These are phyloP conservation scores for Phylloscopus trochiloides DNA, from an alignment of 2,113 vertebrate species.

Conservation along the genomic window DNA sequence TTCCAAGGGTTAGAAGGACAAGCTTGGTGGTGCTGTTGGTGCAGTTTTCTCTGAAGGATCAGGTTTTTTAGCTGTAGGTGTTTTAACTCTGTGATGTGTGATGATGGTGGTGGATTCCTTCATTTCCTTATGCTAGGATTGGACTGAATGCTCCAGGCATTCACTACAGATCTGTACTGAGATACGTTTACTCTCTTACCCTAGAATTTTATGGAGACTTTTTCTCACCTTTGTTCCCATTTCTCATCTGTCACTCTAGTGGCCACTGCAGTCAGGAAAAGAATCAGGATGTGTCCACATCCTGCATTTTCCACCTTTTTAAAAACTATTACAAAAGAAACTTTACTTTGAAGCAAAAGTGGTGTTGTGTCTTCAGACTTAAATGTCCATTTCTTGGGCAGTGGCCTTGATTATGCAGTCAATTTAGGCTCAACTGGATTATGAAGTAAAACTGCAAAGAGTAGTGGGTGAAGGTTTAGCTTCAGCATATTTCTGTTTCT, in stretches of 20 bases:
- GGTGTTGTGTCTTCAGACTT: neutral
- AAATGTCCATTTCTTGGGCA: neutral
- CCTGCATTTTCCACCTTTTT: neutral
- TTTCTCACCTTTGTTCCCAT: neutral
- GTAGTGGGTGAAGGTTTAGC: neutral
- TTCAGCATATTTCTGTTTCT: neutral
- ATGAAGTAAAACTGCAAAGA: neutral
- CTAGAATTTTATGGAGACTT: neutral
- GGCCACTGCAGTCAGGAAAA: neutral
- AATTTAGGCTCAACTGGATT: neutral
- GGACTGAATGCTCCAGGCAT: neutral
- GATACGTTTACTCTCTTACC: neutral
- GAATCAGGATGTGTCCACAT: neutral
- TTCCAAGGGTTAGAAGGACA: neutral
- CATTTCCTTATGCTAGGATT: neutral
- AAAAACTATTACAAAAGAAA: neutral
- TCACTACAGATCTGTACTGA: accelerated
- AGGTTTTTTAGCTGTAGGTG: neutral
- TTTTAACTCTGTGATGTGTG: neutral
- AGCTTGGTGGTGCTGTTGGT: neutral
- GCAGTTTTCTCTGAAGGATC: neutral
- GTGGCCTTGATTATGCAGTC: neutral
- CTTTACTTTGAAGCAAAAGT: neutral
- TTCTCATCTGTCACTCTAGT: neutral
- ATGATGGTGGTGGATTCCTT: neutral